Conservation (phyloP, 2,113 vertebrate species). For the Hyperopisus bebe region DNA sequence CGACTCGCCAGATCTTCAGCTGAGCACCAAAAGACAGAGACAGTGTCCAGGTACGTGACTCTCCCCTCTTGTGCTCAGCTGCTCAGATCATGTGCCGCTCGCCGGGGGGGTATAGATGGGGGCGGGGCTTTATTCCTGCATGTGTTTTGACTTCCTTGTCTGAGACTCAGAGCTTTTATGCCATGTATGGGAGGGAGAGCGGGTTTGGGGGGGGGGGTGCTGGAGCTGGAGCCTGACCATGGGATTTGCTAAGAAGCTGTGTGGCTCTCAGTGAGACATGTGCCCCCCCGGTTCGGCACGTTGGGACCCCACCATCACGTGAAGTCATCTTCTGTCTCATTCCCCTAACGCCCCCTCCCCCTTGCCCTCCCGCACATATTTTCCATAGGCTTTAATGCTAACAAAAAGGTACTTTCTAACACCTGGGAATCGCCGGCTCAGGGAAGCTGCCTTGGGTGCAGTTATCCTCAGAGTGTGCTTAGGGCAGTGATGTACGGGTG, state of each 20-base stretch:
- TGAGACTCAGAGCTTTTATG: not conserved
- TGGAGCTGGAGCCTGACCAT: constrained; percentile 6
- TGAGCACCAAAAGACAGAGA: constrained; percentile 41
- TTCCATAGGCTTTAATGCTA: constrained; percentile 48
- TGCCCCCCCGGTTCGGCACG: constrained; percentile 50
- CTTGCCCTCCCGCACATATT: constrained; percentile 25
- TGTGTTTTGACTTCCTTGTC: not conserved
- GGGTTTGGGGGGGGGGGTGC: not conserved
- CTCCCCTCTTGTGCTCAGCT: constrained; percentile 26
- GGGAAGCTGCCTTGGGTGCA: not conserved
- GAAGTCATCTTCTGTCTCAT: not conserved
- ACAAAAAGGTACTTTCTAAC: constrained; percentile 15
- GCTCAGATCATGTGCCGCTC: too few species aligned
- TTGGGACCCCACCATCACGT: constrained; percentile 26
- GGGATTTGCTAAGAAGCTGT: constrained; percentile 22
- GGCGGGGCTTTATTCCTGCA: not conserved
- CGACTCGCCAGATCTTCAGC: constrained; percentile 41
- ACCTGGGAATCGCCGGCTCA: not conserved
- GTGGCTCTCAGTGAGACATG: constrained; percentile 4
- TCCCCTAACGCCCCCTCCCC: not conserved
- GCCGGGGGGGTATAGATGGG: too few species aligned
- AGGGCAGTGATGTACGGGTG: not conserved
- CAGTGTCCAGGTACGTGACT: constrained; percentile 25
- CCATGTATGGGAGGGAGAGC: not conserved
- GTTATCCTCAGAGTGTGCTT: not conserved